Base-by-base conservation (phyloP, 2,888 invertebrate species). In the Athalia cordata region DNA sequence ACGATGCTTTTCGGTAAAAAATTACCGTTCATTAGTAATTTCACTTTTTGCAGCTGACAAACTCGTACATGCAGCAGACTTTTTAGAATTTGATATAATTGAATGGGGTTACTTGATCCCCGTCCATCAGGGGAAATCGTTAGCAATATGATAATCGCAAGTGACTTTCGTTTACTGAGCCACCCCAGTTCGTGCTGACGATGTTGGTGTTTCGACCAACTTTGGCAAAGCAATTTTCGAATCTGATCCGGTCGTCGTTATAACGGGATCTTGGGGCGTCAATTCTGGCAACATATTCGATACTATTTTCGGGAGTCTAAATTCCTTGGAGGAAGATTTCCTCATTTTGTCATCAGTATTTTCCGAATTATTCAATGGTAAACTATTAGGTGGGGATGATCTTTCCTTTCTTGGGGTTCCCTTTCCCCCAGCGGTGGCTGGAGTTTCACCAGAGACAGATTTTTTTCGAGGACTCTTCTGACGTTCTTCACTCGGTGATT, bases 221-320 rank as follows among this genome's bases (percentile, higher is more conserved):
- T 86, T 86, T 3, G 87, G 86, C 47, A 87, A 81, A 79, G 77
- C 84, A 5, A 86, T 81, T 74, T 82, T 82, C 5, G 83, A 64
- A 72, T 72, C 72, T 47, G 72, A 72, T 59, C 47, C 9, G 5
- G 72, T n/a, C 8, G 59, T n/a, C 45, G 72, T 13, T 8, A 77
- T 70, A 59, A 77, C 70, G 8, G 62, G 52, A 68, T 70, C 70
- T 9, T 77, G 77, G 43, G 49, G 45, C 15, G 43, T 61, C 13
- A 68, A 13, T 55, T 77, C 77, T 8, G 80, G 79, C 4, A 79
- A 75, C 0, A 82, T 82, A 4, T 81, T 82, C 11, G 82, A 68
- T 11, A 81, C 79, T 55, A 87, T 74, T 80, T 85, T 86, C 74
- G 87, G 86, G 77, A 87, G 81, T 15, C 81, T 83, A 68, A 87